Conservation (phyloP, 2,797 vertebrate genomes). For the Eulemur rubriventer region DNA sequence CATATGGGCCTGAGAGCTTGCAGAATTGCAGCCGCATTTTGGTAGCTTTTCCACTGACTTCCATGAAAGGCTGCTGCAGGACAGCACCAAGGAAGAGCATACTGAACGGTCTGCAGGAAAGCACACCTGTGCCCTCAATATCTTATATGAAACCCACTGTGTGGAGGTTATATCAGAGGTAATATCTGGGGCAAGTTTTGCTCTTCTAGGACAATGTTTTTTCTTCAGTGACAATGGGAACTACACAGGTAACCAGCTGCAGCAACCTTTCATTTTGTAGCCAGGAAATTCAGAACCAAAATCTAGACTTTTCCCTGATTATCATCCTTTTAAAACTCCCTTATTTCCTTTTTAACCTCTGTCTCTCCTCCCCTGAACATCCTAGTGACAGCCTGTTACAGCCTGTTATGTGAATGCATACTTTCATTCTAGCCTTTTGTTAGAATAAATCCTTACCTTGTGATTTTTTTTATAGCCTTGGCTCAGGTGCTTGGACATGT, state of each 20-base stretch:
- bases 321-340: not conserved
- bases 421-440: not conserved
- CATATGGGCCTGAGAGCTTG: not conserved
- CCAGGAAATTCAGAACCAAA: not conserved
- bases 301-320: not conserved
- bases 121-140: too few species aligned
- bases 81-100: not conserved
- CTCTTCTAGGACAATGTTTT: not conserved
- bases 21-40: not conserved
- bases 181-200: not conserved
- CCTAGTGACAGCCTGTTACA: too few species aligned
- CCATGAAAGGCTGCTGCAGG: not conserved
- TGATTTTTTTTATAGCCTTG: not conserved
- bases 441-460: not conserved
- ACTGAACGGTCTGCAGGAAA: not conserved
- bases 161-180: not conserved
- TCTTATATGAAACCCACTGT: accelerated
- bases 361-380: not conserved
- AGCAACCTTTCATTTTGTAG: not conserved
- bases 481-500: not conserved
- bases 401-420: not conserved
- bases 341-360: not conserved
- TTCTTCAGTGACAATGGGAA: not conserved
- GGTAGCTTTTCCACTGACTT: not conserved
- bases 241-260: accelerated